Percentiles rank a stretch among this genome's conserved stretches.
Evolutionary conservation across 2,113 vertebrate genomes (phyloP).

Genomic region (Pluvialis apricaria): DNA sequence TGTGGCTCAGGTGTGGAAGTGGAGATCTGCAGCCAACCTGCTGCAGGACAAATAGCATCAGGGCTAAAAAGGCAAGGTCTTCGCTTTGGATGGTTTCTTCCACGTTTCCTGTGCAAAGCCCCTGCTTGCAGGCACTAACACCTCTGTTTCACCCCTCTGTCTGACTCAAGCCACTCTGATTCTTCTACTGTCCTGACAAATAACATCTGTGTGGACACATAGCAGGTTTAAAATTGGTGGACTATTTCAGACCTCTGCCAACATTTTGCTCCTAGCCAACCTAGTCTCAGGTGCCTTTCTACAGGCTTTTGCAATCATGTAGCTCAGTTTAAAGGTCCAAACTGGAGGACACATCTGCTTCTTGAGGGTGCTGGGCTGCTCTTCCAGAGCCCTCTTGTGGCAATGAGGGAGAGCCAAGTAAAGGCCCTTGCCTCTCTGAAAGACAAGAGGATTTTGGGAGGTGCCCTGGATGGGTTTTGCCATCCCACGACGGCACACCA

Average conservation of each 20-base stretch:
- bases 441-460: background rate
- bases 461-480: background rate
- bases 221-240: background rate
- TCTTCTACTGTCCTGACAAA: background rate
- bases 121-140: background rate
- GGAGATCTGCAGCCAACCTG: background rate
- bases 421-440: background rate
- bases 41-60: background rate
- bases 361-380: background rate
- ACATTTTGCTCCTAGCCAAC: background rate
- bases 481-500: background rate
- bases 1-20: background rate
- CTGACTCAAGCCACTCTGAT: background rate
- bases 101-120: background rate
- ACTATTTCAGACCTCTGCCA: background rate
- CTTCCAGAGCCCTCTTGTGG: constrained; percentile 50
- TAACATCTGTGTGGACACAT: background rate
- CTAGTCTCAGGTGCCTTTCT: background rate
- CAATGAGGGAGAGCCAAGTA: background rate
- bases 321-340: background rate
- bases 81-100: background rate
- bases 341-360: background rate
- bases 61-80: background rate
- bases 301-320: background rate
- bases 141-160: background rate